Base-by-base conservation (phyloP, 2,797 vertebrate genomes). In the Clarias platycephalus region DNA sequence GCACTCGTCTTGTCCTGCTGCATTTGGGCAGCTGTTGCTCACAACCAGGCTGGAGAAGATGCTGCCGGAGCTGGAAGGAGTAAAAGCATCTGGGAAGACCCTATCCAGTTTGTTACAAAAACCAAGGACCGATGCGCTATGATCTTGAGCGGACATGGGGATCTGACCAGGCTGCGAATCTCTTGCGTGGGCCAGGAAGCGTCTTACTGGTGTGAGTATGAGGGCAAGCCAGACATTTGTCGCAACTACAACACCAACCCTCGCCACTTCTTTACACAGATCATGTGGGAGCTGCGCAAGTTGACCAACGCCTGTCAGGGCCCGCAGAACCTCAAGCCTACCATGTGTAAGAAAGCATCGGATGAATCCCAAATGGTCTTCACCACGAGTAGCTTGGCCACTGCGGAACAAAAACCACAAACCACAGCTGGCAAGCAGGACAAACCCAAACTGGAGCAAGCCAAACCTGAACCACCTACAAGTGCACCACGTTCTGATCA, bases 121-220 rank as follows among this genome's bases (percentile, higher is more conserved):
- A 88, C 44, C 53, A 93, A 91, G 84, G 95, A 97, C 34, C 1
- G 53, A 44, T 97, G 96, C 88, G 90, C 78, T 57, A 94, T 96
- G 94, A 89, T 1, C 0, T 1, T 94, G 82, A 95, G 90, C 0
- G 94, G 92, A 1, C 89, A 95, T 0, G 88, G 91, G 7, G 94
- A 95, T 3, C 70, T 91, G 87, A 94, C 94, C 55, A 92, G 83
- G 58, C 90, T 97, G 80, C 92, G 93, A 86, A 78, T 97, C 63
- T 88, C 91, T 0, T 97, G 97, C 88, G 90, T 77, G 82, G 90
- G 92, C 58, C 87, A 22, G 40, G 85, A 75, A 75, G 86, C 87
- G 63, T 89, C 91, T 0, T 96, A 96, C 91, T 96, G 95, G 95
- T 97, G 96, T 63, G 95, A 97, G 28, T 97, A 95, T 79, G 49